phyloP scores from a whole-genome alignment of 2,888 invertebrate species.

The Meta bourneti region DNA sequence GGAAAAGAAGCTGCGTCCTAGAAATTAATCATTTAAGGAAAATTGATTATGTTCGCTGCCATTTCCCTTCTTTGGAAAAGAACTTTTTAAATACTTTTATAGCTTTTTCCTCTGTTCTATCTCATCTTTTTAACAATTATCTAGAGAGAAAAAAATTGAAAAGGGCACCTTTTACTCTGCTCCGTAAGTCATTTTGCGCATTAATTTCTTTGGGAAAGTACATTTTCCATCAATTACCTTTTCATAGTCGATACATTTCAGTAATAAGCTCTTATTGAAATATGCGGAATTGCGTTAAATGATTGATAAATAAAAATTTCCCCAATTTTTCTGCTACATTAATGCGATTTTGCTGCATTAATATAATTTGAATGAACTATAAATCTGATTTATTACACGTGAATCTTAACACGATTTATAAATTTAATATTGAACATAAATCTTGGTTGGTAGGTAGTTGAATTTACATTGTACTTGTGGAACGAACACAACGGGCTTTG shows the following conservation, averaged over 20 bases:
- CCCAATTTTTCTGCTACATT: not conserved
- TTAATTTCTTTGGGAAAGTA: not conserved
- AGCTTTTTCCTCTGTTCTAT: not conserved
- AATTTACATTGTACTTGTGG: too few relatives aligned
- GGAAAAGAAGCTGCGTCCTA: not conserved
- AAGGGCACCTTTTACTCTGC: not conserved
- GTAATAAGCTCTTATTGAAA: constrained; percentile 11
- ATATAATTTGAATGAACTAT: not conserved
- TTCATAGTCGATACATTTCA: constrained; percentile 1
- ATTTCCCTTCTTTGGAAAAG: not conserved
- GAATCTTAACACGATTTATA: too few relatives aligned
- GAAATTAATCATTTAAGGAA: constrained; percentile 49
- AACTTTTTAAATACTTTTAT: not conserved
- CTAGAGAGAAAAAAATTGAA: not conserved
- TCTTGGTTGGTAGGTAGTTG: too few relatives aligned
- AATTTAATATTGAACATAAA: too few relatives aligned
- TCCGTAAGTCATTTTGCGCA: constrained; percentile 23
- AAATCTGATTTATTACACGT: too few relatives aligned
- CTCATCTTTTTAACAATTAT: constrained; percentile 31
- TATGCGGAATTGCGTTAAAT: not conserved
- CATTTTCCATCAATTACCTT: constrained; percentile 10
- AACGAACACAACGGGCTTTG: too few relatives aligned
- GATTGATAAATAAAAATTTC: not conserved
- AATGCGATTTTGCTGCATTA: not conserved
- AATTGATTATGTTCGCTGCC: constrained; percentile 32